These are phyloP conservation scores for Columbina picui DNA, from an alignment of 2,113 vertebrate genomes.

Conservation along the genomic window DNA sequence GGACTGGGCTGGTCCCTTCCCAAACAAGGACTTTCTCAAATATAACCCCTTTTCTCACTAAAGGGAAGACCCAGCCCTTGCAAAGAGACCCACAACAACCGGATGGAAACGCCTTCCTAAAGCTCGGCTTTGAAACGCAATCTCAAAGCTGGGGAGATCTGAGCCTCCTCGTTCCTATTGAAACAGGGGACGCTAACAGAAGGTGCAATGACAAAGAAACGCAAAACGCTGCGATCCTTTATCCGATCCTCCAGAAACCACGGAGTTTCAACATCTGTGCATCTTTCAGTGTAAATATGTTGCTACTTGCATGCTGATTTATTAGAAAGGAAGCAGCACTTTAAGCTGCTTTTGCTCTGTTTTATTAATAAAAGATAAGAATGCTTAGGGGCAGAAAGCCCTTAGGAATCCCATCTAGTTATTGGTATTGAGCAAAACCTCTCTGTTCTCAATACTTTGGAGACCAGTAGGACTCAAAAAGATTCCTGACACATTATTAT, in stretches of 20 bases:
- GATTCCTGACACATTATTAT: neutral
- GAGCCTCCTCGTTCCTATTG: neutral
- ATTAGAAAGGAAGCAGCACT: neutral
- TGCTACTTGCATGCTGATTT: neutral
- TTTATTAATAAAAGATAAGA: neutral
- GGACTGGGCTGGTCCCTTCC: neutral
- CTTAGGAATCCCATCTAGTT: too few species aligned
- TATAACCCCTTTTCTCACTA: neutral
- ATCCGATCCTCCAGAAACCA: neutral
- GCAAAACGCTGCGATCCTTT: accelerated
- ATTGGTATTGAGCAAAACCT: neutral
- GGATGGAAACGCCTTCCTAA: neutral
- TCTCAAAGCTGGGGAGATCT: neutral
- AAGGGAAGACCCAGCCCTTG: neutral
- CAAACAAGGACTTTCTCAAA: neutral
- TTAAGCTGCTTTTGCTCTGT: neutral
- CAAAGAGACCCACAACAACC: accelerated
- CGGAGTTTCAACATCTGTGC: neutral
- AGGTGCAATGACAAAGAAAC: neutral
- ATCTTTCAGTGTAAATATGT: neutral
- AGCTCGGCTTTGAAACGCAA: neutral
- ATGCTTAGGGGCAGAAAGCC: neutral
- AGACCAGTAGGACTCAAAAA: neutral
- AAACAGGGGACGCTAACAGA: neutral
- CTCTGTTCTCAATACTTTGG: neutral